These are phyloP conservation scores for Heteromormyrus szaboi DNA, from an alignment of 2,797 vertebrate species.

Conservation along the genomic window DNA sequence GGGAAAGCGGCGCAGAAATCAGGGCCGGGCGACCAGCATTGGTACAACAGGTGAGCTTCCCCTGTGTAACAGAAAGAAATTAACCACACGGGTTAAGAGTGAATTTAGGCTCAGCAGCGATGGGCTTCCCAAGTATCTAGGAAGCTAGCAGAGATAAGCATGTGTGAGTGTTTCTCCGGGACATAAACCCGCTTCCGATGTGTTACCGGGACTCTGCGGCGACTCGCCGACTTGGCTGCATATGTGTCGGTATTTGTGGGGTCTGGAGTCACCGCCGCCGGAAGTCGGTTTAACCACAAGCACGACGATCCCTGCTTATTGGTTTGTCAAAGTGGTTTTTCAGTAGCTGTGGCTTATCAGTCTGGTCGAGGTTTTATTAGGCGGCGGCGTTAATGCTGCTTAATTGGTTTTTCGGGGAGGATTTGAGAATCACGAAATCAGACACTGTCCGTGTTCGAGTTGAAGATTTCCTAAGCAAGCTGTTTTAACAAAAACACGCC, in stretches of 20 bases:
- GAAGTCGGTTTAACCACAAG: neutral
- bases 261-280: neutral
- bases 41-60: slow-evolving; percentile 47
- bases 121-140: neutral
- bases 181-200: neutral
- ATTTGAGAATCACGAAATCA: neutral
- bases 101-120: neutral
- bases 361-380: neutral
- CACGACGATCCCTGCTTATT: neutral
- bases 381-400: neutral
- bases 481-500: neutral
- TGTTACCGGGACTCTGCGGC: neutral
- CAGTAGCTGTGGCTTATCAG: neutral
- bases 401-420: neutral
- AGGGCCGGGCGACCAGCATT: slow-evolving; percentile 37
- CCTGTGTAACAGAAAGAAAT: neutral
- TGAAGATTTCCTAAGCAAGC: neutral
- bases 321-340: neutral
- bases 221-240: neutral
- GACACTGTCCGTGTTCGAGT: neutral
- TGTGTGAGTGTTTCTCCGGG: neutral
- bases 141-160: neutral
- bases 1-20: slow-evolving; percentile 44
- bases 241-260: neutral
- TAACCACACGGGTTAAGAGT: neutral